A percentile compares a stretch with the other conserved stretches of the same genome.
These are phyloP conservation scores for Apaloderma vittatum DNA, from an alignment of 2,113 vertebrate genomes.

Conservation along the genomic window DNA sequence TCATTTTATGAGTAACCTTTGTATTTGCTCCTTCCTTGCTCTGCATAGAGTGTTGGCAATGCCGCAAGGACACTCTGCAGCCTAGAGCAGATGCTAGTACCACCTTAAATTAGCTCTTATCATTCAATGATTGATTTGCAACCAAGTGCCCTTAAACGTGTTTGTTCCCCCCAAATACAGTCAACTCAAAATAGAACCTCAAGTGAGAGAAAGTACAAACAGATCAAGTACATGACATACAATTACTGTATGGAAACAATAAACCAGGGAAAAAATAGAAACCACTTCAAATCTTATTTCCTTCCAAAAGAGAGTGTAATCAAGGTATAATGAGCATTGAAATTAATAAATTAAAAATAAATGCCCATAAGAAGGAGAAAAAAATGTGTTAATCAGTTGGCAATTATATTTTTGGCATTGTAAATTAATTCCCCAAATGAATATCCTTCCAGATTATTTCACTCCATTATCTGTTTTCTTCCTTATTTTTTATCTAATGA, in stretches of 20 bases:
- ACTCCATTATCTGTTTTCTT: slow-evolving; percentile 60
- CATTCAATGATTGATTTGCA: slow-evolving; percentile 52
- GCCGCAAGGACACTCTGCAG: slow-evolving; percentile 13
- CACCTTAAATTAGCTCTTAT: slow-evolving; percentile 44
- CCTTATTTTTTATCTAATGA: slow-evolving; percentile 55
- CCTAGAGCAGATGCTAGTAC: neutral
- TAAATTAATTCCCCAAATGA: slow-evolving; percentile 77
- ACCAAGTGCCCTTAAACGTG: slow-evolving; percentile 2
- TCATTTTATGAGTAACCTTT: neutral
- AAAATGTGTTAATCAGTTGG: slow-evolving; percentile 68
- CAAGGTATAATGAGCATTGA: slow-evolving; percentile 75
- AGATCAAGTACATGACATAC: slow-evolving; percentile 47
- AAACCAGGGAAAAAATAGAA: slow-evolving; percentile 60
- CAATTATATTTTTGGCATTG: slow-evolving; percentile 79
- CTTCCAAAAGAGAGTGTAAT: slow-evolving; percentile 73
- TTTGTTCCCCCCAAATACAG: slow-evolving; percentile 44
- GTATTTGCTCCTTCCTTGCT: neutral
- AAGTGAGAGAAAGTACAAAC: slow-evolving; percentile 51
- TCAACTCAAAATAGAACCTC: slow-evolving; percentile 70
- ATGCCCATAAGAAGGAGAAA: slow-evolving; percentile 72
- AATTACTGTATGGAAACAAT: slow-evolving; percentile 69
- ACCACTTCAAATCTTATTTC: slow-evolving; percentile 75
- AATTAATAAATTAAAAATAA: slow-evolving; percentile 84
- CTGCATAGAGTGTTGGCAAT: neutral
- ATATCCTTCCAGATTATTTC: slow-evolving; percentile 55